phyloP scores from a whole-genome alignment of 2,888 invertebrate genomes.

The Odontothrips loti region DNA sequence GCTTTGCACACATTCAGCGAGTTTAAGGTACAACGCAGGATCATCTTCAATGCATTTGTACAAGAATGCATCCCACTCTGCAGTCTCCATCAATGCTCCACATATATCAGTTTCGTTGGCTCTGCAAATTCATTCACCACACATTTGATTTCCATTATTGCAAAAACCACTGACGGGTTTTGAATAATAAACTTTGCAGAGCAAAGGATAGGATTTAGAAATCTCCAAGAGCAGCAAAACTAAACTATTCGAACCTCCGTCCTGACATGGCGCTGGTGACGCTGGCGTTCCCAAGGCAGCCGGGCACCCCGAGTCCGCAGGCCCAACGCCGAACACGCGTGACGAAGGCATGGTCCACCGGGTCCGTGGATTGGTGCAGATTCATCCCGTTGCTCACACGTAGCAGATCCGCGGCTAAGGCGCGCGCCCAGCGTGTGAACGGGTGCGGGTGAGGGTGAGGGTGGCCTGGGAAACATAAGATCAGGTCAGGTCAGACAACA shows the following conservation, averaged over 20 bases:
- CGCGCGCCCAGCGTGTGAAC: conserved; percentile 14
- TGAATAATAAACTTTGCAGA: neutral
- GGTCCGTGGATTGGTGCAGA: neutral
- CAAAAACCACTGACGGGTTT: neutral
- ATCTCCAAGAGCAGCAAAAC: too few species aligned
- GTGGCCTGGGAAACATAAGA: too few species aligned
- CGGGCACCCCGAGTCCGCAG: conserved; percentile 2
- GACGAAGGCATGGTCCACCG: conserved; percentile 15
- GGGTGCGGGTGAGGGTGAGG: neutral
- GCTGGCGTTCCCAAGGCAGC: neutral
- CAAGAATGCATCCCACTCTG: neutral
- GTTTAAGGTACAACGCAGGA: neutral
- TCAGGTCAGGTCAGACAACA: too few species aligned
- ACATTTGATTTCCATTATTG: neutral
- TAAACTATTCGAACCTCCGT: too few species aligned
- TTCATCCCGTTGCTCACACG: neutral
- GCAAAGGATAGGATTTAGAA: too few species aligned
- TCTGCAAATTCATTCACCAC: neutral
- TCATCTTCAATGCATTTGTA: neutral
- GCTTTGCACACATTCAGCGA: neutral
- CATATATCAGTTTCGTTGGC: neutral
- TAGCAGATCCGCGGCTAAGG: neutral
- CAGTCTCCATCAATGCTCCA: neutral
- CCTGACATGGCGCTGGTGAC: neutral
- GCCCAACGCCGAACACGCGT: neutral